Conservation (phyloP, 1,140 invertebrate genomes). For the Magallana gigas region DNA sequence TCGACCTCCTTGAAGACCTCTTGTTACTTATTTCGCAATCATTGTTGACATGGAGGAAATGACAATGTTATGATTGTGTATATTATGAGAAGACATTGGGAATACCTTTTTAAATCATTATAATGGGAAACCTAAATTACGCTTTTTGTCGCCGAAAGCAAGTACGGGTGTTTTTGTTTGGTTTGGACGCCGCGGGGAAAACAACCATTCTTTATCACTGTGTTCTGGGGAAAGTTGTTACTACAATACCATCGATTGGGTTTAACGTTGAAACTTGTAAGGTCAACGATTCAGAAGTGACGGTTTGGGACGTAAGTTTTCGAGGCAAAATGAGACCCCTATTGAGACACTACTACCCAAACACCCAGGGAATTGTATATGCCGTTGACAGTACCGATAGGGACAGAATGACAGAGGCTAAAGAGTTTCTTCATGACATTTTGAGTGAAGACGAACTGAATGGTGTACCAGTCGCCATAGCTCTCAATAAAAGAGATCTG, state of each 20-base stretch:
- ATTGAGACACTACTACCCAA: conserved; percentile 98
- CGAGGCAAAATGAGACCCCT: conserved; percentile 94
- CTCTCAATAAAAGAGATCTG: conserved; percentile 44
- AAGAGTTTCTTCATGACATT: not conserved
- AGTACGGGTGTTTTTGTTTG: conserved; percentile 74
- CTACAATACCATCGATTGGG: conserved; percentile 98
- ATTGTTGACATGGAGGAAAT: conserved; percentile 9
- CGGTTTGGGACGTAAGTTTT: conserved; percentile 91
- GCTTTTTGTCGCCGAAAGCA: not conserved
- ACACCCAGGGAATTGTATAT: conserved; percentile 80
- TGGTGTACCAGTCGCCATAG: not conserved
- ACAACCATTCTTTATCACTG: conserved; percentile 98
- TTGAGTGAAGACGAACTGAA: conserved; percentile 16
- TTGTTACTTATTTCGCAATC: not conserved
- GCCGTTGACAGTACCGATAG: conserved; percentile 47
- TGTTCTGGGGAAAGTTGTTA: conserved; percentile 98
- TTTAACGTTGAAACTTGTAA: conserved; percentile 95
- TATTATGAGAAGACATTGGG: too few relatives aligned
- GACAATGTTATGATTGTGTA: not conserved
- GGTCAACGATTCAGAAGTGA: conserved; percentile 92
- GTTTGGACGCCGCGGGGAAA: conserved; percentile 97
- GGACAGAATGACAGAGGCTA: conserved; percentile 2
- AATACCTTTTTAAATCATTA: not conserved
- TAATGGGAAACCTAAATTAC: not conserved
- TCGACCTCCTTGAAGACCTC: not conserved